Evolutionary conservation across 1,140 invertebrate species (phyloP), one percentile per base, ranked within the genome.

Genomic region (Drosophila subobscura): DNA sequence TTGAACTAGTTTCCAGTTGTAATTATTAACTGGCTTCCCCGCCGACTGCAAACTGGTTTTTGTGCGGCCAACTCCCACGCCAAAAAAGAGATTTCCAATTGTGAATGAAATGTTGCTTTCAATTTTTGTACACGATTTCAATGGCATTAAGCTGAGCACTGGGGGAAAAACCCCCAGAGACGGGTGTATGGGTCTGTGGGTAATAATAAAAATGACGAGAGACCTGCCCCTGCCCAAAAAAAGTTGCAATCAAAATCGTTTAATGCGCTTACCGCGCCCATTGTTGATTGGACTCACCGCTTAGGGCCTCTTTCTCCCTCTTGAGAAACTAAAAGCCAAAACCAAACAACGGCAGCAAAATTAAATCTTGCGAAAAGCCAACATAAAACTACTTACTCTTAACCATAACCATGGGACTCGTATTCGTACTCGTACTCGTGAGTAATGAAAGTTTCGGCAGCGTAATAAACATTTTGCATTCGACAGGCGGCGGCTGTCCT

Each of bases 171-270:
- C 67, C 58, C 59, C 37, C 37, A 6, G 7, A 10, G 33, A 37
- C n/a, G n/a, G n/a, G n/a, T 10, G 10, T 12, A 12, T 3, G 33
- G 33, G 0, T 27, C 5, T 0, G 25, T 27, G 25, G 25, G 33
- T 37, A 79, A 79, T 66, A 72, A 77, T 73, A 57, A 47, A 64
- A 46, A 53, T 67, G 65, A 71, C 29, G 60, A 46, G 60, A 46
- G 74, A 51, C 65, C 52, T 42, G 65, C 22, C 58, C 67, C n/a
- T n/a, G n/a, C n/a, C n/a, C n/a, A n/a, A n/a, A 20, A 77, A 79
- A 51, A 80, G 77, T 60, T 67, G 77, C 70, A 80, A 86, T 74
- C 68, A 73, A 85, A 72, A 12, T 25, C 46, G 50, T 72, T 37
- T 85, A 81, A 81, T 65, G 73, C 65, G 73, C 77, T 81, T 85